Conservation (phyloP, 2,113 vertebrate species). For the Sceloporus tristichus region DNA sequence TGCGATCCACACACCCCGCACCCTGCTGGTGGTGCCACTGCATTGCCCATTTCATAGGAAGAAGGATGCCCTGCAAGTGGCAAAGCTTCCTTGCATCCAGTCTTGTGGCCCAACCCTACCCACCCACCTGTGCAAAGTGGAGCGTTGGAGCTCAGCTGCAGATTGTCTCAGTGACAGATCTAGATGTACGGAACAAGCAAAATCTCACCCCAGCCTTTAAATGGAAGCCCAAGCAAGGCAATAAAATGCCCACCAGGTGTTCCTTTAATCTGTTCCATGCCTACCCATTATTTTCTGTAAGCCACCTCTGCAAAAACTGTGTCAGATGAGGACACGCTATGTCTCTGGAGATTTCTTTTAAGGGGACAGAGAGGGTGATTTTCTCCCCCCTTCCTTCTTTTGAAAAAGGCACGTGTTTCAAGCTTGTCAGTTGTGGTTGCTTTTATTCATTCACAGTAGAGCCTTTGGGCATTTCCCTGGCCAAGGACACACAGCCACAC, state of each 20-base stretch:
- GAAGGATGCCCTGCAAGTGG: neutral
- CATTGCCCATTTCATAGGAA: neutral
- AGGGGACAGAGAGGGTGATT: too few relatives aligned
- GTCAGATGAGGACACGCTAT: rapidly evolving
- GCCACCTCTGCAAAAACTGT: neutral
- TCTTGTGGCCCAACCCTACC: neutral
- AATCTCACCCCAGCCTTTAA: too few relatives aligned
- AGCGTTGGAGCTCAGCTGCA: neutral
- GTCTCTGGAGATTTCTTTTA: neutral
- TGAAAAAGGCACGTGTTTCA: rapidly evolving
- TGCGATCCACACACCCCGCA: too few relatives aligned
- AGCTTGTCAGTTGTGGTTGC: neutral
- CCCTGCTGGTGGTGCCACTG: too few relatives aligned
- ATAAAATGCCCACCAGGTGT: neutral
- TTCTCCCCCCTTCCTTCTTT: neutral
- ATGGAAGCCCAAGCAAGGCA: conserved; percentile 16
- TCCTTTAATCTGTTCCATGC: neutral
- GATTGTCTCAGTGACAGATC: neutral
- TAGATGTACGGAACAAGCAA: neutral
- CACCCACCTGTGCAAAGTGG: neutral
- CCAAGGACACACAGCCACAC: neutral
- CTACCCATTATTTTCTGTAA: conserved; percentile 24
- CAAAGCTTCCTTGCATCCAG: neutral
- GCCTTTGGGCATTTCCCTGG: neutral
- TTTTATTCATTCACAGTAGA: neutral